Base-by-base conservation (phyloP, 2,113 vertebrate species). In the Pogona vitticeps region DNA sequence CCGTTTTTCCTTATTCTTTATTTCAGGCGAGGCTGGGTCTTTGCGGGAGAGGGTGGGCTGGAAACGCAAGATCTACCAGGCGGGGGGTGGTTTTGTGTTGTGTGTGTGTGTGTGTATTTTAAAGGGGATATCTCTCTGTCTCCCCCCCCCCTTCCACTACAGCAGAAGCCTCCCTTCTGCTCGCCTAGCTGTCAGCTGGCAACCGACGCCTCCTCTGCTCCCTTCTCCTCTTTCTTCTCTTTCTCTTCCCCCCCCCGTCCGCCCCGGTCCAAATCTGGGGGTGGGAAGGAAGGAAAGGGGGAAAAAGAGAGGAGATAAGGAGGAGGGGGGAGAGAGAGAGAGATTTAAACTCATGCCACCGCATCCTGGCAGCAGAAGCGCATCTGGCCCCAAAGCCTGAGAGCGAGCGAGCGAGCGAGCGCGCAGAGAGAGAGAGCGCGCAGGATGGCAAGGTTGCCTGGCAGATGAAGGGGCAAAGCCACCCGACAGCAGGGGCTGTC, bases 331-430 rank as follows among this genome's bases (percentile, higher is more conserved):
- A 20, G 33, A 15, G 23, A 9, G 56, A 18, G 8, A n/a, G 81
- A 21, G 52, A 33, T 3, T 70, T 63, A 5, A 36, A n/a, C 71
- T 38, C 3, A 84, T 46, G 82, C 72, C 82, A 33, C 82, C 58
- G 72, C 82, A 76, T 76, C 82, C 13, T 84, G 71, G 82, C 82
- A 76, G 72, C 58, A 23, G 38, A n/a, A 59, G 38, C 79, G 65
- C 61, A 80, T 59, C 33, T 28, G 58, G 12, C 23, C 31, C 10
- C 46, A 5, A 52, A 52, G n/a, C n/a, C n/a, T 10, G 10, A 52
- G 46, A 52, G 46, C 5, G 46, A 10, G 46, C 26, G 65, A 31
- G 28, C 5, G 23, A 21, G 4, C 38, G 68, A 14, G 33, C 68
- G n/a, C n/a, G n/a, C n/a, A 52, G 46, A 10, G 46, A 67, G 65